Percentiles rank a stretch among this genome's conserved stretches.
phyloP scores from a whole-genome alignment of 2,888 invertebrate species.

The Raillietiella orientalis region DNA sequence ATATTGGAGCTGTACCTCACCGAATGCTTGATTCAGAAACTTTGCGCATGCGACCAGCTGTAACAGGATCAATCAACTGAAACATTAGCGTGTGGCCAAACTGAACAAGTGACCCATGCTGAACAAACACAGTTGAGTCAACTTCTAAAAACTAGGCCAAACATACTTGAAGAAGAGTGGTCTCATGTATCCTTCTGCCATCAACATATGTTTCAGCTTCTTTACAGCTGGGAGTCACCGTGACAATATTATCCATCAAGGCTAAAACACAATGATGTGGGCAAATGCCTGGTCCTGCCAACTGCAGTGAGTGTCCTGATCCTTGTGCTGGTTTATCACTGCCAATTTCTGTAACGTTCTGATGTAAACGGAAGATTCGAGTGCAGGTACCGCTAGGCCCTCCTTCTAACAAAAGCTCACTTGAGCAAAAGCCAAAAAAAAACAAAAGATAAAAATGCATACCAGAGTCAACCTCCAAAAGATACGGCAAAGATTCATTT shows the following conservation, averaged over 20 bases:
- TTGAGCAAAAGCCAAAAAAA: conserved; percentile 3
- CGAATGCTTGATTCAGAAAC: background rate
- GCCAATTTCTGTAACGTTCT: conserved; percentile 33
- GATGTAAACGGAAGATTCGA: too few species aligned
- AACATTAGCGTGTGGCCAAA: conserved; percentile 13
- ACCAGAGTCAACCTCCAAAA: conserved; percentile 49
- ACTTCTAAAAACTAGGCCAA: too few species aligned
- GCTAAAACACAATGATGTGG: conserved; percentile 84
- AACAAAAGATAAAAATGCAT: conserved; percentile 4
- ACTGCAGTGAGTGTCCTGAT: conserved; percentile 12
- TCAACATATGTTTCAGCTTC: conserved; percentile 87
- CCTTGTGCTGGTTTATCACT: conserved; percentile 22
- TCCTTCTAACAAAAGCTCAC: conserved; percentile 9
- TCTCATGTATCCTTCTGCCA: conserved; percentile 63
- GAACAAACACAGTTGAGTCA: background rate
- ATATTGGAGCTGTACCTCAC: too few species aligned
- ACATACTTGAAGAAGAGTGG: conserved; percentile 41
- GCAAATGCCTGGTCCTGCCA: conserved; percentile 63
- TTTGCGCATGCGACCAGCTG: background rate
- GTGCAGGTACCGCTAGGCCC: conserved; percentile 17
- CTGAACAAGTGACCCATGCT: conserved; percentile 15
- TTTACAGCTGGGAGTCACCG: conserved; percentile 65
- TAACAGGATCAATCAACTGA: background rate
- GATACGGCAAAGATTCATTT: conserved; percentile 20
- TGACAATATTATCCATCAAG: conserved; percentile 58